phyloP scores from a whole-genome alignment of 2,797 vertebrate genomes.

The Gymnothorax javanicus region DNA sequence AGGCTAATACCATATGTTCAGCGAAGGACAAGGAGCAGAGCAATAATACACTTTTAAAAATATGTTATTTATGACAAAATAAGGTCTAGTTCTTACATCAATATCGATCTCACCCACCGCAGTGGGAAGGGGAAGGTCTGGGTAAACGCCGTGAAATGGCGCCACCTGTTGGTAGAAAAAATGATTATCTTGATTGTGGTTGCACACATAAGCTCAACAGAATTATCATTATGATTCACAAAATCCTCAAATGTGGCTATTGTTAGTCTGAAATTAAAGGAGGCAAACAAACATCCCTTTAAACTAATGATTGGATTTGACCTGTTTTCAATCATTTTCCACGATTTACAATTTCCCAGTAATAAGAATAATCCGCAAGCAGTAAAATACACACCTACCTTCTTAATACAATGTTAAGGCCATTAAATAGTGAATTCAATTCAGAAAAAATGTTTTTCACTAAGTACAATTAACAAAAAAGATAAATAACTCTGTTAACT shows the following conservation, averaged over 20 bases:
- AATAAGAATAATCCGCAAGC: too few species aligned
- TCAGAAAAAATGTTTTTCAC: too few species aligned
- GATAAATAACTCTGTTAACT: too few species aligned
- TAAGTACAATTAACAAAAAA: too few species aligned
- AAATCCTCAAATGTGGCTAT: neutral
- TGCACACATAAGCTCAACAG: neutral
- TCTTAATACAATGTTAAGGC: too few species aligned
- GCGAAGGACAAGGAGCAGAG: neutral
- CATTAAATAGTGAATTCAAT: too few species aligned
- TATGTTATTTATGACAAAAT: neutral
- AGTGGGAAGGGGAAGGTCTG: slow-evolving; percentile 84
- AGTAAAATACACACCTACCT: too few species aligned
- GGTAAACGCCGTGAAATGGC: slow-evolving; percentile 84
- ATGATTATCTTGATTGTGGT: neutral
- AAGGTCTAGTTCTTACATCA: slow-evolving; percentile 78
- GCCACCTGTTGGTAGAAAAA: slow-evolving; percentile 77
- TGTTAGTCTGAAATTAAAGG: too few species aligned
- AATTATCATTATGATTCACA: neutral
- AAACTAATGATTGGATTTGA: too few species aligned
- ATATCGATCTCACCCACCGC: slow-evolving; percentile 91
- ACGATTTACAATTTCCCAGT: too few species aligned
- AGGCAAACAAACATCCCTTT: too few species aligned
- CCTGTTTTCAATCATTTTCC: too few species aligned
- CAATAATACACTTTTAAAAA: neutral
- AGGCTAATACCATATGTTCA: neutral